Evolutionary conservation across 2,888 invertebrate genomes (phyloP), one percentile per base, ranked within the genome.

Genomic region (Teinopalpus imperialis): DNA sequence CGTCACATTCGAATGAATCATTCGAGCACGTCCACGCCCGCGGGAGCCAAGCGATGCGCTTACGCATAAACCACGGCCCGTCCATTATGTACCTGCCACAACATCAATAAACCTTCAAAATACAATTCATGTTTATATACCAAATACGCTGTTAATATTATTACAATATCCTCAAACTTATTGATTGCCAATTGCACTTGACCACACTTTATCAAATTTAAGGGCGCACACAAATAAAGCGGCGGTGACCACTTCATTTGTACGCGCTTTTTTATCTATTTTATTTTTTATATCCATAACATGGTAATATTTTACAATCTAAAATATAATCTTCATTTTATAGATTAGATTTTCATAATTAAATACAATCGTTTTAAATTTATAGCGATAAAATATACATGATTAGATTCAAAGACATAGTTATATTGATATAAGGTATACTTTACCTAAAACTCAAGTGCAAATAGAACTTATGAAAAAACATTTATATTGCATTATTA

Each of bases 1-100:
- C 85, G 82, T 81, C 79, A 81, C 66, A 48, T 55, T 55, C 56
- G 51, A 60, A 63, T 81, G 81, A 82, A 69, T 83, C 79, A 83
- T 68, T 73, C 70, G 64, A 63, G 57, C 66, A 60, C 56, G 61
- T 64, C 66, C 49, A 34, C 26, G 48, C 41, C 35, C 44, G 40
- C 44, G 48, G 43, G 34, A 27, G 44, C 50, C 51, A 50, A 53
- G 37, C 56, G 59, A 63, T 70, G 74, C 74, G 74, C 72, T 71
- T 72, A 75, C 75, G 74, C 78, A 80, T 77, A 66, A 70, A 57
- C 64, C 64, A 63, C 59, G 58, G 62, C 59, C 56, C 58, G 62
- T 63, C 66, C 29, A 47, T 43, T 67, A 59, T 37, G n/a, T 40
- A 27, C 27, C 26, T 43, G 20, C 29, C 23, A 41, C 44, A 48